phyloP scores from a whole-genome alignment of 2,888 invertebrate genomes.

The Synanthedon myopaeformis region DNA sequence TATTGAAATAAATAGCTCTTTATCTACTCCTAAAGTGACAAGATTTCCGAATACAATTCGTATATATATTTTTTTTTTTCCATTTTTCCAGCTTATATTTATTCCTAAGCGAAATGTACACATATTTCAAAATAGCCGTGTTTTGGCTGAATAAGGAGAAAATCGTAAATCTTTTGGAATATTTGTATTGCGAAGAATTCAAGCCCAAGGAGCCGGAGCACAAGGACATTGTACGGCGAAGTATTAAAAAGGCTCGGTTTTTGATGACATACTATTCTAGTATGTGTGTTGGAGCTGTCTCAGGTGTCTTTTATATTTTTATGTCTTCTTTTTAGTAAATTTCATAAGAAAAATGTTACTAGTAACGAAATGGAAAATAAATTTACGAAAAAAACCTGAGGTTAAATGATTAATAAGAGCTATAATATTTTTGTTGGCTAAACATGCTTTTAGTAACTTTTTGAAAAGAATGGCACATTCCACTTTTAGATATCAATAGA shows the following conservation, averaged over 20 bases:
- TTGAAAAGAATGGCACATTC: too few relatives aligned
- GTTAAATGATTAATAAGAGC: too few relatives aligned
- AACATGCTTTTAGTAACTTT: too few relatives aligned
- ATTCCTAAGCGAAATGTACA: conserved; percentile 64
- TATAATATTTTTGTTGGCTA: too few relatives aligned
- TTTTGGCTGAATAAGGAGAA: conserved; percentile 57
- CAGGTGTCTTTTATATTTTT: conserved; percentile 27
- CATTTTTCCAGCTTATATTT: conserved; percentile 49
- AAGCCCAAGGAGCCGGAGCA: conserved; percentile 51
- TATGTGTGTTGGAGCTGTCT: conserved; percentile 60
- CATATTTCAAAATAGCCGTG: conserved; percentile 56
- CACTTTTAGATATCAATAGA: too few relatives aligned
- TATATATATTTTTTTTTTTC: not conserved
- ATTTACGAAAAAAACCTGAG: too few relatives aligned
- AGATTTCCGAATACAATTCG: not conserved
- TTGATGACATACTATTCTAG: conserved; percentile 56
- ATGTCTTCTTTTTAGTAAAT: too few relatives aligned
- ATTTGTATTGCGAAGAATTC: conserved; percentile 50
- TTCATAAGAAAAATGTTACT: too few relatives aligned
- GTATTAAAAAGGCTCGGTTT: conserved; percentile 49
- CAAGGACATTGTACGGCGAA: conserved; percentile 37
- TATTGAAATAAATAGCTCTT: conserved; percentile 10
- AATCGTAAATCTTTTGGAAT: conserved; percentile 42
- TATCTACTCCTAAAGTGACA: not conserved
- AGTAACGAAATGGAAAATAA: too few relatives aligned